Base-by-base conservation (phyloP, 2,888 invertebrate species). In the Meteorus colon region DNA sequence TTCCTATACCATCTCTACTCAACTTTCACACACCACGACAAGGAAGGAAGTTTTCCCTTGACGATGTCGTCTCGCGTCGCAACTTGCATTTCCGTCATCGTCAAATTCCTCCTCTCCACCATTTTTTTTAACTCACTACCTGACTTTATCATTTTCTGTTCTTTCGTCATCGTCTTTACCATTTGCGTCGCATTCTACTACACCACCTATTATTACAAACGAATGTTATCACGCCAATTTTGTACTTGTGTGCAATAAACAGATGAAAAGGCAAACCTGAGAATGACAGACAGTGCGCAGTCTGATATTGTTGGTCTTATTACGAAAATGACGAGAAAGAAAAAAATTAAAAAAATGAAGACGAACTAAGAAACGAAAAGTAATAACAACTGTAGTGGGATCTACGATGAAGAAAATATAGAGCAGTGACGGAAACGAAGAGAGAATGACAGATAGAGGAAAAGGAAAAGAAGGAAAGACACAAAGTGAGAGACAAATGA, bases 31-130 rank as follows among this genome's bases (percentile, higher is more conserved):
- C 55, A 74, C 62, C 67, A 14, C 2, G 62, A 29, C 55, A 19
- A 4, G 8, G 71, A 34, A 73, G 51, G 63, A 63, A 48, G 60
- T 60, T 51, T 65, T 70, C 74, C 31, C 37, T 68, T 74, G 45
- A 70, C 68, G 31, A 31, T 62, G 62, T 62, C 55, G 68, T 76
- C 59, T 74, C 72, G 76, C 76, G 75, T 66, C 76, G 75, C 68
- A 76, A 81, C 78, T 77, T 78, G 79, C 78, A 78, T 74, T 79
- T 79, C 81, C 79, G 79, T 79, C 79, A 77, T 77, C 76, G 74
- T 65, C 73, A 34, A 73, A 29, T 34, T 55, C 34, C 48, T 65
- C 62, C 62, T 10, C 60, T 45, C 45, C 45, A 29, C 45, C 41
- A 71, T 62, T 45, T 45, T 41, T 59, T 62, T 59, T 62, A 19